Base-by-base conservation (phyloP, 2,888 invertebrate species). In the Lasioglossum leucozonium region DNA sequence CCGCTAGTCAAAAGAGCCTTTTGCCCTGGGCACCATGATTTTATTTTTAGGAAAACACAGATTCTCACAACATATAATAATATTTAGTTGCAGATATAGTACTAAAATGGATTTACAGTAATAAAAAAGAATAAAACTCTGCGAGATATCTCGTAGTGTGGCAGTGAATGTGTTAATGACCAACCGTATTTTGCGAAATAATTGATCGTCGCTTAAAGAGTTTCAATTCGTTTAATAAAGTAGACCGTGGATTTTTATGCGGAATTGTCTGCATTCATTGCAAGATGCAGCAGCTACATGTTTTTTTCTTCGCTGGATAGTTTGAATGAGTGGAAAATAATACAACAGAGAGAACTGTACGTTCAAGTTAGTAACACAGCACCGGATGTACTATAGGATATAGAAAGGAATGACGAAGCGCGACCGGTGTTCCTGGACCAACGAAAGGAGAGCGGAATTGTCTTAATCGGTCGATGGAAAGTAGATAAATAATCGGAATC, bases 381-480 rank as follows among this genome's bases (percentile, higher is more conserved):
- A 22, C 84, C 77, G 86, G 86, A 83, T 79, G 72, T 81, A 69
- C 72, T 37, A 62, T 10, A 71, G 62, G 51, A 83, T 42, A 77
- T 51, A n/a, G 77, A 40, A 16, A 73, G 34, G 58, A 44, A 65
- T 55, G 65, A 51, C 73, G 47, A 22, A 16, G 26, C 40, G 13
- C 65, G 72, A 72, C 55, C 30, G 22, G 30, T 71, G 44, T 44
- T 55, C 55, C 51, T 51, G n/a, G 44, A 18, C 8, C 4, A 18
- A 22, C 16, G 26, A 16, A 76, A 65, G 22, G 44, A 13, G 44
- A 34, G 16, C 76, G 65, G n/a, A 47, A 44, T 34, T 34, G 65
- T 67, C n/a, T 44, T 34, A 62, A 73, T 51, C 51, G 51, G 44
- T 42, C 22, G n/a, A 34, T 51, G 51, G 18, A 26, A 26, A 18